Percentiles rank a stretch among this genome's conserved stretches.
phyloP scores from a whole-genome alignment of 2,797 vertebrate species.

The Molossus alvarezi region DNA sequence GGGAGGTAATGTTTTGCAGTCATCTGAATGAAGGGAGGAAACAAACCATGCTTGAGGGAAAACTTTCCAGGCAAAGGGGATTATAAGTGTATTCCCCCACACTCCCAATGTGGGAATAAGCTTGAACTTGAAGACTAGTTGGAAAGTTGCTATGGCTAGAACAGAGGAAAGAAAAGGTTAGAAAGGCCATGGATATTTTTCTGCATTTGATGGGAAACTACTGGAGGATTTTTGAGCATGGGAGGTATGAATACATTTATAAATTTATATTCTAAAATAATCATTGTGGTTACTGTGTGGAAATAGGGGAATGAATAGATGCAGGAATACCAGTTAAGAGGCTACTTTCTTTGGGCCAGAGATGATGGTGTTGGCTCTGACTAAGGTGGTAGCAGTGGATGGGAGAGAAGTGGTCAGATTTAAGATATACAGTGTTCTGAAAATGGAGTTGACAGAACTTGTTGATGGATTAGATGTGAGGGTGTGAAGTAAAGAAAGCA shows the following conservation, averaged over 20 bases:
- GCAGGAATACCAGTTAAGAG: background rate
- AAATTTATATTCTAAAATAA: background rate
- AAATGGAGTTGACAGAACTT: background rate
- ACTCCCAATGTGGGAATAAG: background rate
- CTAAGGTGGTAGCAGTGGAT: background rate
- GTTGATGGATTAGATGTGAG: background rate
- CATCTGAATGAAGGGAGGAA: background rate
- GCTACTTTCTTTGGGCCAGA: background rate
- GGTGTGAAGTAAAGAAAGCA: background rate
- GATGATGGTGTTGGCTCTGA: background rate
- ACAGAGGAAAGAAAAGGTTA: background rate
- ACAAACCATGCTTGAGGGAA: background rate
- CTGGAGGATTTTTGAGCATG: background rate
- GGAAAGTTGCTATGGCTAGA: background rate
- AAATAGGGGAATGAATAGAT: background rate
- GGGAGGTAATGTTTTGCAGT: background rate
- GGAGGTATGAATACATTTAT: background rate
- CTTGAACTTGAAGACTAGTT: background rate
- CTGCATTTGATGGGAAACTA: background rate
- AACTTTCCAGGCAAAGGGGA: background rate
- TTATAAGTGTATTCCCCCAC: background rate
- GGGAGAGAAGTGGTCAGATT: background rate
- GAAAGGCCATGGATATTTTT: background rate
- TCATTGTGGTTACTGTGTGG: background rate
- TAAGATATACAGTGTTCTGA: background rate